phyloP scores from a whole-genome alignment of 2,888 invertebrate species.

The Caenorhabditis imperialis region DNA sequence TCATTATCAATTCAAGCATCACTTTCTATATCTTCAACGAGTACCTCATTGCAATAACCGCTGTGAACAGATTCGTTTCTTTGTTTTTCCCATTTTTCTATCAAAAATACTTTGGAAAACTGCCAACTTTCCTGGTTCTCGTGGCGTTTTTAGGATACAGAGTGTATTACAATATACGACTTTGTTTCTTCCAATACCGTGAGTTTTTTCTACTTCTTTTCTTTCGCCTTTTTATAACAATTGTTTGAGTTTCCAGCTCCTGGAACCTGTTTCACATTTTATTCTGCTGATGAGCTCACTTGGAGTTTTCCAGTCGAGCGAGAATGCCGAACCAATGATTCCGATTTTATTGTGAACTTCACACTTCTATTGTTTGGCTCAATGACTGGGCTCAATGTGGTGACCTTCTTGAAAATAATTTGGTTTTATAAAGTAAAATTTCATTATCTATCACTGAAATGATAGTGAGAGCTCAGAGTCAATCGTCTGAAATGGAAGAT shows the following conservation, averaged over 20 bases:
- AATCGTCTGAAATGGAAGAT: constrained; percentile 2
- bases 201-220: too few relatives aligned
- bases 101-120: constrained; percentile 5
- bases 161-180: too few relatives aligned
- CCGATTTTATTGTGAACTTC: constrained; percentile 12
- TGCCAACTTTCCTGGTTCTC: constrained; percentile 13
- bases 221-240: not conserved
- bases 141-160: not conserved
- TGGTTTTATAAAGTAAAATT: constrained; percentile 35
- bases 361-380: constrained; percentile 7
- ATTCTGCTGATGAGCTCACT: too few relatives aligned
- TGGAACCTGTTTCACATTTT: constrained; percentile 7
- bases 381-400: constrained; percentile 14
- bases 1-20: constrained; percentile 20
- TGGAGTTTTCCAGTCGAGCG: too few relatives aligned
- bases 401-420: constrained; percentile 23
- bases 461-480: constrained; percentile 2
- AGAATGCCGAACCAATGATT: constrained; percentile 5
- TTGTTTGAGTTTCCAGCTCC: constrained; percentile 4
- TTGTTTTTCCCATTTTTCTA: constrained; percentile 29
- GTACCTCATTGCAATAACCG: constrained; percentile 32
- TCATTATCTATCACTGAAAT: too few relatives aligned
- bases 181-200: too few relatives aligned
- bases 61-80: constrained; percentile 36
- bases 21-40: constrained; percentile 33